Percentiles rank a stretch among this genome's conserved stretches.
phyloP scores from a whole-genome alignment of 2,888 invertebrate species.

The Herminia tarsipennalis region DNA sequence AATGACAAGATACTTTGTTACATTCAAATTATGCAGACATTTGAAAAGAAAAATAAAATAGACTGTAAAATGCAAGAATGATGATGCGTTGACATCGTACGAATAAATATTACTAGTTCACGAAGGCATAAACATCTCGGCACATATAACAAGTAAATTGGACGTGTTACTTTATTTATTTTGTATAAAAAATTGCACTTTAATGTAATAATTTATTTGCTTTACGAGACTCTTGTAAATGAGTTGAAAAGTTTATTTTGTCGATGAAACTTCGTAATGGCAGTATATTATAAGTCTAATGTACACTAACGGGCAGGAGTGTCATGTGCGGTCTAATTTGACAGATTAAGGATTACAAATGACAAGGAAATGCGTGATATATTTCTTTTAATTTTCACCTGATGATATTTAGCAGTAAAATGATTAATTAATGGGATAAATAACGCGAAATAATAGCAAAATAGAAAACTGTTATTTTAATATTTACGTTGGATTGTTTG shows the following conservation, averaged over 20 bases:
- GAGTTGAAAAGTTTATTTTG: slow-evolving; percentile 32
- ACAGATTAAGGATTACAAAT: slow-evolving; percentile 12
- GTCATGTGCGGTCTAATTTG: slow-evolving; percentile 17
- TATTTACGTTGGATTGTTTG: background rate
- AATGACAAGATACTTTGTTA: slow-evolving; percentile 41
- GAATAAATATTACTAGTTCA: slow-evolving; percentile 32
- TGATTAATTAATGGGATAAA: slow-evolving; percentile 14
- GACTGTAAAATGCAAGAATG: slow-evolving; percentile 17
- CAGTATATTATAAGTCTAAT: slow-evolving; percentile 32
- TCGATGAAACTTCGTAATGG: slow-evolving; percentile 26
- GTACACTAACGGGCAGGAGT: slow-evolving; percentile 17
- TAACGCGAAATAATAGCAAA: background rate
- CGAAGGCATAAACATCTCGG: slow-evolving; percentile 27
- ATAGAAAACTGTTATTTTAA: background rate
- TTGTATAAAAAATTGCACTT: slow-evolving; percentile 30
- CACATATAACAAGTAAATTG: slow-evolving; percentile 36
- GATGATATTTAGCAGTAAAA: slow-evolving; percentile 14
- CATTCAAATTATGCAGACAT: slow-evolving; percentile 16
- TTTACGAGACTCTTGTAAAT: slow-evolving; percentile 33
- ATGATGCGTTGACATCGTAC: slow-evolving; percentile 20
- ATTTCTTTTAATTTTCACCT: slow-evolving; percentile 4
- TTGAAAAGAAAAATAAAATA: background rate
- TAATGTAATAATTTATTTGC: slow-evolving; percentile 41
- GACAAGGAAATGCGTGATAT: background rate
- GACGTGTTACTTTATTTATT: slow-evolving; percentile 34